These are phyloP conservation scores for Morelia viridis DNA, from an alignment of 2,797 vertebrate genomes.

Conservation along the genomic window DNA sequence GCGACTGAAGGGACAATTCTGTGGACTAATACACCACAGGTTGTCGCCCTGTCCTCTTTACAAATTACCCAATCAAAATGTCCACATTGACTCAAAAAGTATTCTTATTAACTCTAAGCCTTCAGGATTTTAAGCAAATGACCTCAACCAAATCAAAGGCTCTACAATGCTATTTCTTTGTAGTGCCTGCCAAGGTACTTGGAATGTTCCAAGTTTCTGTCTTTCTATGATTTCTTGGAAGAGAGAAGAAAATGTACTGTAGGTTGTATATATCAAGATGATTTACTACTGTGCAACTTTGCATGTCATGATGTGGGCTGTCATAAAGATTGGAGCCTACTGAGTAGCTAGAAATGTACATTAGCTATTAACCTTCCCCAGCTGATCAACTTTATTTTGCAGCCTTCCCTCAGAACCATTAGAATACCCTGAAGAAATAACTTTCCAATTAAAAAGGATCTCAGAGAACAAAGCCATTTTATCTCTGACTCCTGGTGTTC, in stretches of 20 bases:
- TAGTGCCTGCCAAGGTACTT: slow-evolving; percentile 34
- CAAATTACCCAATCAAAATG: slow-evolving; percentile 33
- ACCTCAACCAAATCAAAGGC: slow-evolving; percentile 23
- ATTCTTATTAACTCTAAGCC: slow-evolving; percentile 27
- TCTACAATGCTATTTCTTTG: slow-evolving; percentile 35
- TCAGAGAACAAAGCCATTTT: slow-evolving; percentile 92
- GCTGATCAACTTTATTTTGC: slow-evolving; percentile 99
- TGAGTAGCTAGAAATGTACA: slow-evolving; percentile 82
- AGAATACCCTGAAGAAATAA: slow-evolving; percentile 99
- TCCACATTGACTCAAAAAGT: slow-evolving; percentile 39
- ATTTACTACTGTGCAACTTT: slow-evolving; percentile 82
- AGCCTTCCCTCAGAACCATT: slow-evolving; percentile 99
- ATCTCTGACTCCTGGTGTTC: slow-evolving; percentile 96
- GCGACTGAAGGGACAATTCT: neutral
- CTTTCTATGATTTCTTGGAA: slow-evolving; percentile 64
- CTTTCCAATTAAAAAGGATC: slow-evolving; percentile 99
- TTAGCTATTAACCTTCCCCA: slow-evolving; percentile 95
- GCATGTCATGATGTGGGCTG: slow-evolving; percentile 81
- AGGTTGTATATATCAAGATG: slow-evolving; percentile 64
- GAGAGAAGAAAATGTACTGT: slow-evolving; percentile 52
- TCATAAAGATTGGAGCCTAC: slow-evolving; percentile 83
- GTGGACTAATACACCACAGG: neutral
- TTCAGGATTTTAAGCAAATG: slow-evolving; percentile 32
- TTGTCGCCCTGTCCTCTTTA: neutral
- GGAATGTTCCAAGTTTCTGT: slow-evolving; percentile 50